phyloP scores from a whole-genome alignment of 2,797 vertebrate genomes.

The Pangasius mekongensis region DNA sequence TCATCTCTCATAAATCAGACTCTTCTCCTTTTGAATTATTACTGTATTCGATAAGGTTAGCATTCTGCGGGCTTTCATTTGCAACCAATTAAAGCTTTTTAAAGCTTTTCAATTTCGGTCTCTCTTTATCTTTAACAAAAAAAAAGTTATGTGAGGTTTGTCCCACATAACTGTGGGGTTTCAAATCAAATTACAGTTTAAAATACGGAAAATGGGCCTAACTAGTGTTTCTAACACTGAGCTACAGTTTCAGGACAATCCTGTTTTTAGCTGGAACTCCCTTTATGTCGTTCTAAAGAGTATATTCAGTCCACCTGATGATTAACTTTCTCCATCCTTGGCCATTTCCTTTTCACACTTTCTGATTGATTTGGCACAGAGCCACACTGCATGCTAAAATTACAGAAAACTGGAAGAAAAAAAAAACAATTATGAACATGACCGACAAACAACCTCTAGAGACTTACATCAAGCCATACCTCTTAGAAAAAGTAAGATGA shows the following conservation, averaged over 20 bases:
- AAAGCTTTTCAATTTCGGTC: background rate
- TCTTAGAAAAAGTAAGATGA: background rate
- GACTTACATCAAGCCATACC: constrained; percentile 3
- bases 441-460: constrained; percentile 20
- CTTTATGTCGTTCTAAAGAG: background rate
- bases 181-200: background rate
- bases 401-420: background rate
- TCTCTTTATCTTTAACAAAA: background rate
- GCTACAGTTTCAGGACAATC: background rate
- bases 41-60: background rate
- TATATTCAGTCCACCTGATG: constrained; percentile 47
- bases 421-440: background rate
- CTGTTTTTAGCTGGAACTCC: background rate
- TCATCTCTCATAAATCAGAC: background rate
- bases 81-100: background rate
- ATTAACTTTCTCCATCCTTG: constrained; percentile 54
- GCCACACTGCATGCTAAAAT: constrained; percentile 25
- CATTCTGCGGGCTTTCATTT: background rate
- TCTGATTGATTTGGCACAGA: constrained; percentile 55
- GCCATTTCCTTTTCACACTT: constrained; percentile 57
- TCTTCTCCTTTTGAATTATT: background rate
- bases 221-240: background rate
- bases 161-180: no score
- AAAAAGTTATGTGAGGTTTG: background rate
- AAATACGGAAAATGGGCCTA: background rate